A percentile compares a stretch with the other conserved stretches of the same genome.
phyloP scores from a whole-genome alignment of 1,140 invertebrate species.

The Leguminivora glycinivorella region DNA sequence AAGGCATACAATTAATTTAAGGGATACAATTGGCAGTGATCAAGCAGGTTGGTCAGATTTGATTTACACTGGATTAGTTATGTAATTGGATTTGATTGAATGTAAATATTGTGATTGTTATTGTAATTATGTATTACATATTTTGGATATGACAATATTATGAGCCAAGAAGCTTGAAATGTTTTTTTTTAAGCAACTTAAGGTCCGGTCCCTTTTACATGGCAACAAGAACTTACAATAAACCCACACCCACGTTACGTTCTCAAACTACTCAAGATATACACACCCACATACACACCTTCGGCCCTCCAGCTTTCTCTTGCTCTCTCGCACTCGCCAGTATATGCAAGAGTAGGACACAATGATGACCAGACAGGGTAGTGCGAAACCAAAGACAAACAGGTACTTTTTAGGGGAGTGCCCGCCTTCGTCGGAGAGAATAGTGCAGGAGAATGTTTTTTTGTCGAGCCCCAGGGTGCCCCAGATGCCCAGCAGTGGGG shows the following conservation, averaged over 20 bases:
- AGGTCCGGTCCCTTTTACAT: neutral
- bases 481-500: slow-evolving; percentile 90
- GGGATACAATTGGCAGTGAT: too few relatives aligned
- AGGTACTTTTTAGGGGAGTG: slow-evolving; percentile 91
- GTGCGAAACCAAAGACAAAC: slow-evolving; percentile 89
- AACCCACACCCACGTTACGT: slow-evolving; percentile 14
- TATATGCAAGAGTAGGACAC: slow-evolving; percentile 92
- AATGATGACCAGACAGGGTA: slow-evolving; percentile 90
- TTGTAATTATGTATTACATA: too few relatives aligned
- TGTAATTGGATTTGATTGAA: too few relatives aligned
- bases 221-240: neutral
- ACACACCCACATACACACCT: slow-evolving; percentile 79
- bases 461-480: slow-evolving; percentile 88
- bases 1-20: too few relatives aligned
- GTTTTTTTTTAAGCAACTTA: too few relatives aligned
- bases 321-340: slow-evolving; percentile 86
- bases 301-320: slow-evolving; percentile 84
- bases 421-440: slow-evolving; percentile 84
- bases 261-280: slow-evolving; percentile 38
- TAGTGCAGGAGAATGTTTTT: slow-evolving; percentile 91
- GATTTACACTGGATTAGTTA: too few relatives aligned
- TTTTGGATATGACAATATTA: too few relatives aligned
- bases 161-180: too few relatives aligned
- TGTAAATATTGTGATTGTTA: too few relatives aligned
- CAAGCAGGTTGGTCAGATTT: too few relatives aligned